phyloP scores from a whole-genome alignment of 1,140 invertebrate species.

The Danaus melanippus region DNA sequence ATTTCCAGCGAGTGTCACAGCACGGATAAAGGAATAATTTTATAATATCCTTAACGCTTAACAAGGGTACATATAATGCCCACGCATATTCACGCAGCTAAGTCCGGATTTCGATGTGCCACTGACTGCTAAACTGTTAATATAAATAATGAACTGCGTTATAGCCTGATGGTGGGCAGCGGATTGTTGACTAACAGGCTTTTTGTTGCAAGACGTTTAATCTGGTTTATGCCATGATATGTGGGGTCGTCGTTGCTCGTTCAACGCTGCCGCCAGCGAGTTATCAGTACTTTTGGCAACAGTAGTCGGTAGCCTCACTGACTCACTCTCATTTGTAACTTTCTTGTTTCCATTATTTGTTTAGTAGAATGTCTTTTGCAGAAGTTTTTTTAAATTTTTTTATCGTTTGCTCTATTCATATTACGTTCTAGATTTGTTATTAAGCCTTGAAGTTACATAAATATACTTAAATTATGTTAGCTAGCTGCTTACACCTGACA shows the following conservation, averaged over 20 bases:
- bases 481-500: too few species aligned
- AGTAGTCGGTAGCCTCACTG: constrained; percentile 9
- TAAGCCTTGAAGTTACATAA: too few species aligned
- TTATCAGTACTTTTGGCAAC: constrained; percentile 27
- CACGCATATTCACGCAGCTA: constrained; percentile 68
- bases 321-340: constrained; percentile 17
- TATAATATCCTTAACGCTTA: constrained; percentile 73
- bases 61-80: constrained; percentile 72
- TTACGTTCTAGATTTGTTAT: too few species aligned
- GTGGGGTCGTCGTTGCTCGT: constrained; percentile 8
- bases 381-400: constrained; percentile 6
- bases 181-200: constrained; percentile 58
- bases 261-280: constrained; percentile 21
- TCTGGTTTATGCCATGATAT: constrained; percentile 26
- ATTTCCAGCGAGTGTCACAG: constrained; percentile 69
- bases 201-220: constrained; percentile 53
- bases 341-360: background rate
- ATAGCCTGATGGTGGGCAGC: constrained; percentile 33
- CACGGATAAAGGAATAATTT: constrained; percentile 71
- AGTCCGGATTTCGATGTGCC: constrained; percentile 54
- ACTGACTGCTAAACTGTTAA: constrained; percentile 72
- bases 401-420: too few species aligned
- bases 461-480: too few species aligned
- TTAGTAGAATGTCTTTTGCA: constrained; percentile 10
- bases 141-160: constrained; percentile 72